These are phyloP conservation scores for Mobula birostris DNA, from an alignment of 2,113 vertebrate species.

Conservation along the genomic window DNA sequence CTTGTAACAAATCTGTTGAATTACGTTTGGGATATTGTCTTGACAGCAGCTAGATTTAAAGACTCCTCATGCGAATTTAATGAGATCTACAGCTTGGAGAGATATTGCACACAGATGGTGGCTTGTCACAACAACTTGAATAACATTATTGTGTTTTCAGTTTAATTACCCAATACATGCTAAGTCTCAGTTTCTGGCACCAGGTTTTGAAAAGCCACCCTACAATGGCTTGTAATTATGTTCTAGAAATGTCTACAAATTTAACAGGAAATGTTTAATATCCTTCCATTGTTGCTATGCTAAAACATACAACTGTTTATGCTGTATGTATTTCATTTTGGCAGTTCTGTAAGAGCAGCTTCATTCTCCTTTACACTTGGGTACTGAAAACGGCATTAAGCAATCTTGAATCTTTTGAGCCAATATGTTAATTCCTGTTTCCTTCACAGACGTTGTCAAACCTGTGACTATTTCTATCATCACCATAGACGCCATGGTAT, in stretches of 20 bases:
- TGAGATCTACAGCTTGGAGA: background rate
- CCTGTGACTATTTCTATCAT: no score
- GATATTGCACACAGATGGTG: background rate
- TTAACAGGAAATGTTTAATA: background rate
- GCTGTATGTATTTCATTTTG: no score
- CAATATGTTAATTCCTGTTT: no score
- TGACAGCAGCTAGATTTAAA: conserved; percentile 2
- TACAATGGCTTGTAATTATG: background rate
- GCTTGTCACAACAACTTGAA: background rate
- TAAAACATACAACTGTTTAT: background rate
- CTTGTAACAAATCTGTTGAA: background rate
- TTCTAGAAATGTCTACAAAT: background rate
- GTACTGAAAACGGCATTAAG: no score
- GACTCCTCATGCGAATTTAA: background rate
- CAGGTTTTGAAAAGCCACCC: background rate
- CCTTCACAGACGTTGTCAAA: no score
- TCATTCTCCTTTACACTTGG: no score
- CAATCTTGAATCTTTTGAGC: no score
- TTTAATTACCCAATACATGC: background rate
- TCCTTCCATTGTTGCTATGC: background rate
- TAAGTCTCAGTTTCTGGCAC: background rate
- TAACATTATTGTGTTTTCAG: background rate
- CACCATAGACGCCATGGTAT: no score
- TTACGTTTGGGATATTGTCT: background rate
- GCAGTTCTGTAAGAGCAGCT: no score